Base-by-base conservation (phyloP, 2,888 invertebrate species). In the Cyclophora punctaria region DNA sequence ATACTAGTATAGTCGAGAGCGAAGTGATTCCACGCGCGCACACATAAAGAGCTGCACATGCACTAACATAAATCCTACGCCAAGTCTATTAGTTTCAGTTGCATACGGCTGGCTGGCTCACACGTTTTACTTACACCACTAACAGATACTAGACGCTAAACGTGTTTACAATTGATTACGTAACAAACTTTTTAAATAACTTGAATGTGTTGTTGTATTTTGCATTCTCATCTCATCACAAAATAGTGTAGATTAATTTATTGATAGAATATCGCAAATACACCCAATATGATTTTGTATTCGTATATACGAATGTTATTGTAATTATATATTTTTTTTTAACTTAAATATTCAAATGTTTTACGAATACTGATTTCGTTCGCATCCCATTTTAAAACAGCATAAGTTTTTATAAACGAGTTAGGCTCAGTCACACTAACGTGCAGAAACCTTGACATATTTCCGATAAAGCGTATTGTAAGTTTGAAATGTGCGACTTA, bases 11-110 rank as follows among this genome's bases (percentile, higher is more conserved):
- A 80, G 83, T 83, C 82, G 83, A 83, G 79, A 72, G 71, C 70
- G 71, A 66, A 69, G 73, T 63, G 66, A 71, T 85, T 84, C 83
- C 84, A 72, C 73, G 73, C 73, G 73, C 67, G 75, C 77, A 75
- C 80, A 69, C 80, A 78, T 80, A 83, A 79, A 82, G 71, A 71
- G 70, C 71, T 60, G 70, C 70, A 69, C 72, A 73, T 74, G 75
- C 74, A 66, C 78, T 72, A 64, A 76, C 80, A 80, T 81, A 80
- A 84, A 82, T 80, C 72, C 72, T 63, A 66, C 59, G 66, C 60
- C 69, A 69, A 73, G 76, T 77, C 73, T 80, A 90, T 90, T 90
- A 90, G 90, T 89, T 89, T 91, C 89, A 89, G 92, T 91, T 66
- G 74, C 73, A 75, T 70, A 59, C 63, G 62, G 63, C 64, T 7